Conservation (phyloP, 2,113 vertebrate genomes). For the Neodon shergylaensis region DNA sequence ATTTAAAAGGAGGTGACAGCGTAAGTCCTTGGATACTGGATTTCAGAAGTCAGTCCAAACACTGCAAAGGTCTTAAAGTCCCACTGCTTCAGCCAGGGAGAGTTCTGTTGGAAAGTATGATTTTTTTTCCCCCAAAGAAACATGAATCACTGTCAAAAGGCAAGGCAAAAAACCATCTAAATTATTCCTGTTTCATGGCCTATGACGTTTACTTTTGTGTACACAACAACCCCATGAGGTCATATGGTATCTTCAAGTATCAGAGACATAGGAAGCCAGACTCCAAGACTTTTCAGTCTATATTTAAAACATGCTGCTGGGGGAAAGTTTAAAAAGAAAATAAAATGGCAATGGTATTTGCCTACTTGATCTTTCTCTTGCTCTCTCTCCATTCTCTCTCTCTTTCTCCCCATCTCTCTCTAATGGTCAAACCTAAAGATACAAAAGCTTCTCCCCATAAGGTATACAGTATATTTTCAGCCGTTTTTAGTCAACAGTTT, state of each 20-base stretch:
- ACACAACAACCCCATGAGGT: neutral
- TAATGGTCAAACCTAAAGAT: neutral
- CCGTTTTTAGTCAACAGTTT: neutral
- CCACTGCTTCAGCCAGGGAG: constrained; percentile 54
- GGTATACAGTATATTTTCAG: neutral
- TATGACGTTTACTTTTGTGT: neutral
- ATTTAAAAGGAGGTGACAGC: constrained; percentile 61
- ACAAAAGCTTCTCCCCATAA: neutral
- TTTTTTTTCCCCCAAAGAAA: constrained; percentile 33
- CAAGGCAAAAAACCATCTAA: neutral
- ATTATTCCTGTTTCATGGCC: neutral
- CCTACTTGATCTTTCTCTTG: neutral
- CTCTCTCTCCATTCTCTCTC: no score
- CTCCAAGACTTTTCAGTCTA: neutral
- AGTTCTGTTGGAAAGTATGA: constrained; percentile 30
- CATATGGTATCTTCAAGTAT: neutral
- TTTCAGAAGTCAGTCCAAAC: constrained; percentile 77
- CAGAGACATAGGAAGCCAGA: neutral
- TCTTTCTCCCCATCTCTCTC: neutral
- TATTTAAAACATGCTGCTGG: constrained; percentile 42
- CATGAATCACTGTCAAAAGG: constrained; percentile 52
- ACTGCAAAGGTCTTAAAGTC: constrained; percentile 56
- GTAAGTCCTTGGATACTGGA: constrained; percentile 66
- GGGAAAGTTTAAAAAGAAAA: neutral
- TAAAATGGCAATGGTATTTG: neutral